Evolutionary conservation across 64 coral and sea anemone genomes (phyloP).

Genomic region (Montipora sp.): DNA sequence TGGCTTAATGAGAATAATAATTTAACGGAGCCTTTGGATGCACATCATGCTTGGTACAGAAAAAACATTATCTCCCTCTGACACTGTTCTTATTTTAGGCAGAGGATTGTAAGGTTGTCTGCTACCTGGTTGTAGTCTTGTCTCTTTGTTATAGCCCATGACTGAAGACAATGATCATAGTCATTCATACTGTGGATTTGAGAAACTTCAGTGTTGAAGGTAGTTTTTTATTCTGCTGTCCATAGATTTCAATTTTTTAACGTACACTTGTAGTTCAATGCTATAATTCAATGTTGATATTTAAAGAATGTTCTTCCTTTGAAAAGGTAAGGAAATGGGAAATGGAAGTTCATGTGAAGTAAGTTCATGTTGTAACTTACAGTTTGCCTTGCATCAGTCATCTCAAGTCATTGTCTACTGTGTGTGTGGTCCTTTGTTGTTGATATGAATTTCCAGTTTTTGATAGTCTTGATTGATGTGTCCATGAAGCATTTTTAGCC

Average conservation of each 20-base stretch:
- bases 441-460: no score
- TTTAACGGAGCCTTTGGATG: slow-evolving; percentile 3
- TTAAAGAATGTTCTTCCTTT: not conserved
- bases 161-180: slow-evolving; percentile 16
- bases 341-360: no score
- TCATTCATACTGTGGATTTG: not conserved
- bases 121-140: slow-evolving; percentile 45
- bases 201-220: not conserved
- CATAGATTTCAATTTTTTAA: not conserved
- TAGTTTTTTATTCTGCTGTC: not conserved
- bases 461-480: no score
- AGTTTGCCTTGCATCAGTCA: no score
- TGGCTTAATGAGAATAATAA: not conserved
- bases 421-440: no score
- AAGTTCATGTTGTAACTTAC: no score
- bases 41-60: not conserved
- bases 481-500: no score
- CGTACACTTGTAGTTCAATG: not conserved
- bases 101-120: not conserved
- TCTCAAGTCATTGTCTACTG: no score
- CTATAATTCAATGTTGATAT: no score
- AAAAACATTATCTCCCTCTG: slow-evolving; percentile 5
- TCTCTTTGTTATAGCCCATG: slow-evolving; percentile 41
- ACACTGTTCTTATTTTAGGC: slow-evolving; percentile 16
- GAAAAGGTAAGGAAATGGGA: not conserved